A percentile compares a stretch with the other conserved stretches of the same genome.
Evolutionary conservation across 2,797 vertebrate species (phyloP).

Genomic region (Xiphophorus birchmanni): DNA sequence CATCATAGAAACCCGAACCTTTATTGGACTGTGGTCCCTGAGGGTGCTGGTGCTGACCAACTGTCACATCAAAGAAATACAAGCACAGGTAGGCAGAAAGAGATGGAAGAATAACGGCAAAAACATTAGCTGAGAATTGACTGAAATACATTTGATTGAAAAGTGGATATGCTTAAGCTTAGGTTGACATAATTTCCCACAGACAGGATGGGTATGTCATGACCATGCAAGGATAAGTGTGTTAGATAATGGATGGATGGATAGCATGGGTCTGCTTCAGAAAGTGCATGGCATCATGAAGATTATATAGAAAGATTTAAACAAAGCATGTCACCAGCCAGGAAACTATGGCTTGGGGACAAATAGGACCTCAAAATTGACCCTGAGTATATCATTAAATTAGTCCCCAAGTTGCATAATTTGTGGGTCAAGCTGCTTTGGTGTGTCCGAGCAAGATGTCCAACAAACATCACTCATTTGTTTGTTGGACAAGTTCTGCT

Average conservation of each 20-base stretch:
- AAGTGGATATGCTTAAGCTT: neutral
- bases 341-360: neutral
- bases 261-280: neutral
- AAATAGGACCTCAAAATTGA: neutral
- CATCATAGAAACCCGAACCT: constrained; percentile 59
- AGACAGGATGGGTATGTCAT: too few species aligned
- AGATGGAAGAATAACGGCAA: neutral
- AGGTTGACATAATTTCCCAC: neutral
- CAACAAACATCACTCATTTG: neutral
- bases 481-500: neutral
- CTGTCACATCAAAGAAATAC: constrained; percentile 64
- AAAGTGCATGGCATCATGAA: neutral
- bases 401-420: neutral
- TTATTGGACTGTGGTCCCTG: constrained; percentile 79
- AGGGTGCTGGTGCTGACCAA: constrained; percentile 74
- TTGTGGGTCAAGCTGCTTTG: neutral
- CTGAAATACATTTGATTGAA: neutral
- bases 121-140: neutral
- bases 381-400: neutral
- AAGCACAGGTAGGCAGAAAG: constrained; percentile 62
- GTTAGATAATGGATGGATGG: too few species aligned
- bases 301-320: neutral
- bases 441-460: neutral
- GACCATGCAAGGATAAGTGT: too few species aligned
- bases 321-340: neutral